These are phyloP conservation scores for Pharmacophagus antenor DNA, from an alignment of 2,888 invertebrate genomes.

Conservation along the genomic window DNA sequence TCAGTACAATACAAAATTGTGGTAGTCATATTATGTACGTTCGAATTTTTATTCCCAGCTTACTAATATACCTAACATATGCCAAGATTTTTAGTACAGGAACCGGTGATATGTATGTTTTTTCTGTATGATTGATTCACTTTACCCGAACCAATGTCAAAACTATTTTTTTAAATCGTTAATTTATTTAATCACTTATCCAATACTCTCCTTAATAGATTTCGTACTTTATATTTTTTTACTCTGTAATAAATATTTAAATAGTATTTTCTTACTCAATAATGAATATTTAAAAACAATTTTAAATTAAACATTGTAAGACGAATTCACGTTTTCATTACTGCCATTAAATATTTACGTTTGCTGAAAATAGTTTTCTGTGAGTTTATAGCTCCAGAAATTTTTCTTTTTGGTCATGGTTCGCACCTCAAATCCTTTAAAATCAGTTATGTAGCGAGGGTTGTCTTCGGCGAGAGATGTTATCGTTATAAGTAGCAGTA, in stretches of 20 bases:
- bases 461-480: not conserved
- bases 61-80: constrained; percentile 6
- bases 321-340: too few species aligned
- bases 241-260: too few species aligned
- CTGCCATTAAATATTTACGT: too few species aligned
- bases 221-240: too few species aligned
- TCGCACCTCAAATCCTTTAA: not conserved
- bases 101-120: constrained; percentile 3
- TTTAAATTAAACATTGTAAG: too few species aligned
- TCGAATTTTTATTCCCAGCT: constrained; percentile 15
- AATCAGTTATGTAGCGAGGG: not conserved
- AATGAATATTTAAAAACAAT: too few species aligned
- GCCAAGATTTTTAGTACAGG: constrained; percentile 14
- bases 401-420: too few species aligned
- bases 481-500: not conserved
- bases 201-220: too few species aligned
- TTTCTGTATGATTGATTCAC: not conserved
- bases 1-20: constrained; percentile 47
- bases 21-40: constrained; percentile 50
- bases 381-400: too few species aligned
- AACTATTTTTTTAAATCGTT: not conserved
- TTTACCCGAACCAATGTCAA: not conserved
- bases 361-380: too few species aligned
- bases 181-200: too few species aligned
- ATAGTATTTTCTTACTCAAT: too few species aligned